phyloP scores from a whole-genome alignment of 2,888 invertebrate species.

The Phaonia tiefii region DNA sequence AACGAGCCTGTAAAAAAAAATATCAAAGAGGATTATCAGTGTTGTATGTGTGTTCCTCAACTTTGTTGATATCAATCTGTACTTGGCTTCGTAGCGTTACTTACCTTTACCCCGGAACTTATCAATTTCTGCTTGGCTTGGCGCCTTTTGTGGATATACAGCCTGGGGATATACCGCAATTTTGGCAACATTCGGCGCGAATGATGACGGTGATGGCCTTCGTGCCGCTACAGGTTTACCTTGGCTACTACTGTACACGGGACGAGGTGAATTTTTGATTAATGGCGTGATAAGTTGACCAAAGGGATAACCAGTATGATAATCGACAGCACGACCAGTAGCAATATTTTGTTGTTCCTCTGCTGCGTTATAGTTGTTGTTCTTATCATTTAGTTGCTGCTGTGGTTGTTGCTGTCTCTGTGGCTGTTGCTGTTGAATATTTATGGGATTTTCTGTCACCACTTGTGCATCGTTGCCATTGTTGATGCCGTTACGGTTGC shows the following conservation, averaged over 20 bases:
- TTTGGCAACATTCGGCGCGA: constrained; percentile 60
- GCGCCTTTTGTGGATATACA: constrained; percentile 62
- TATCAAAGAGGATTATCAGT: not conserved
- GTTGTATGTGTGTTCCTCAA: not conserved
- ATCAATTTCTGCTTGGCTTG: constrained; percentile 73
- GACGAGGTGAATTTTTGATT: constrained; percentile 69
- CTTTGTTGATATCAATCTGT: no score
- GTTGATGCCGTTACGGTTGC: constrained; percentile 27
- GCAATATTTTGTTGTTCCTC: constrained; percentile 68
- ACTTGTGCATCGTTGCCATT: constrained; percentile 49
- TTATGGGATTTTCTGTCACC: constrained; percentile 59
- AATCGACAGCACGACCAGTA: constrained; percentile 78
- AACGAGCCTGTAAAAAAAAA: constrained; percentile 71
- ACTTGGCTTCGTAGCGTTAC: constrained; percentile 29
- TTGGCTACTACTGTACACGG: constrained; percentile 44
- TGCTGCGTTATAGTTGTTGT: constrained; percentile 58
- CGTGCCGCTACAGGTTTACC: constrained; percentile 50
- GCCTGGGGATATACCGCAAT: constrained; percentile 67
- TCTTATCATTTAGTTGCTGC: constrained; percentile 52
- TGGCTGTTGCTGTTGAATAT: constrained; percentile 62
- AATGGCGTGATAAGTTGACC: constrained; percentile 76
- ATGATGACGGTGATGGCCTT: constrained; percentile 49
- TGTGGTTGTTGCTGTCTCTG: constrained; percentile 58
- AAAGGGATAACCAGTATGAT: constrained; percentile 75
- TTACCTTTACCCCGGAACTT: constrained; percentile 70